phyloP scores from a whole-genome alignment of 2,888 invertebrate species.

The Tipula unca region DNA sequence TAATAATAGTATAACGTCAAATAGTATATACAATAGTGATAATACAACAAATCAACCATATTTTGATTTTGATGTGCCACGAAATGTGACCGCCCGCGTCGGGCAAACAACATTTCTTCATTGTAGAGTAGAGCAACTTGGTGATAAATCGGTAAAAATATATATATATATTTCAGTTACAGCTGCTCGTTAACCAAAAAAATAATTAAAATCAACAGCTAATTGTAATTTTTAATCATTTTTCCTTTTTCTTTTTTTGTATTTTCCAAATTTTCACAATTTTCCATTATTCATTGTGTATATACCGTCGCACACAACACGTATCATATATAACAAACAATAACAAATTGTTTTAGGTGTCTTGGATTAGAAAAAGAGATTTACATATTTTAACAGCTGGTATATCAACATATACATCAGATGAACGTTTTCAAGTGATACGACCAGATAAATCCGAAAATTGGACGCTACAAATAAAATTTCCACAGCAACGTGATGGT shows the following conservation, averaged over 20 bases:
- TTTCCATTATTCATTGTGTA: neutral
- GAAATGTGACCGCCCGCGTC: conserved; percentile 78
- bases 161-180: neutral
- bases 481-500: conserved; percentile 72
- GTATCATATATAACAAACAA: neutral
- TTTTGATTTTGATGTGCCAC: conserved; percentile 76
- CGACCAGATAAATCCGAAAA: conserved; percentile 68
- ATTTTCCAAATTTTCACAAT: conserved; percentile 29
- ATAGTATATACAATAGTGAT: neutral
- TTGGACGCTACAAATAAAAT: conserved; percentile 83
- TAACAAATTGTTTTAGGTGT: conserved; percentile 53
- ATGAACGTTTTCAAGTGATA: conserved; percentile 52
- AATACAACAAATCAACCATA: conserved; percentile 47
- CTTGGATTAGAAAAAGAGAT: conserved; percentile 84
- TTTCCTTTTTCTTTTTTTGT: conserved; percentile 22
- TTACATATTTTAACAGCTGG: conserved; percentile 81
- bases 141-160: conserved; percentile 78
- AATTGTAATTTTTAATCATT: neutral
- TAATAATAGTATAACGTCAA: neutral
- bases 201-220: neutral
- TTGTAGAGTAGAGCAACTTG: conserved; percentile 78
- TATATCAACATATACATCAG: conserved; percentile 76
- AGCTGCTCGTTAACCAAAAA: neutral
- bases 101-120: conserved; percentile 83
- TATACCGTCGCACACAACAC: neutral